Evolutionary conservation across 2,113 vertebrate genomes (phyloP).

Genomic region (Empidonax alnorum): DNA sequence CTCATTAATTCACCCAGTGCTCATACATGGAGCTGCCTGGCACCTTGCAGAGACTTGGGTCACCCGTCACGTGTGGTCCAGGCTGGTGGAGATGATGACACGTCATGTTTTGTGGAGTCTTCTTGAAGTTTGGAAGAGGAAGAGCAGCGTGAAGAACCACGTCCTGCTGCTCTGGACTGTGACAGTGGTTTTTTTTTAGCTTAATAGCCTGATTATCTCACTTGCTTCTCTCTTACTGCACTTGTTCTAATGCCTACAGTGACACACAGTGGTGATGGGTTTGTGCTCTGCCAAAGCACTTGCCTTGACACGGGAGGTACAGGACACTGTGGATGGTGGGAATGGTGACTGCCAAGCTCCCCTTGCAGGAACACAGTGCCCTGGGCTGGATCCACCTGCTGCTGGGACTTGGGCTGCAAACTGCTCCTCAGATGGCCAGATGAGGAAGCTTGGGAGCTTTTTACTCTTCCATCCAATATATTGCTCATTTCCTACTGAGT

Average conservation of each 20-base stretch:
- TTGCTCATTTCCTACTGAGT: neutral
- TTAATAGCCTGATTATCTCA: neutral
- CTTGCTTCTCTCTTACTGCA: neutral
- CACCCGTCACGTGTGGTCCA: neutral
- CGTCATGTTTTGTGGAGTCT: neutral
- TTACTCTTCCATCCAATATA: neutral
- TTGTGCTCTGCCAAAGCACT: constrained; percentile 24
- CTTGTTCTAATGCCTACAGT: constrained; percentile 64
- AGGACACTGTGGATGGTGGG: neutral
- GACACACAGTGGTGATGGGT: constrained; percentile 67
- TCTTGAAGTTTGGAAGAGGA: neutral
- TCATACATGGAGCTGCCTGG: fast-evolving
- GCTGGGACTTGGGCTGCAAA: neutral
- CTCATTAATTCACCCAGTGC: neutral
- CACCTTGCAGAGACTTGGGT: neutral
- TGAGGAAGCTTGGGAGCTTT: neutral
- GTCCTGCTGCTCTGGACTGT: neutral
- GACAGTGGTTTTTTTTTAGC: too few relatives aligned
- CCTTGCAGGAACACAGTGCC: neutral
- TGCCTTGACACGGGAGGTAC: neutral
- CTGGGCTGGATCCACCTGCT: neutral
- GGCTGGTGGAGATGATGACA: neutral
- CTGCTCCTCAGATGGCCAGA: neutral
- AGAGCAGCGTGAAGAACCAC: neutral
- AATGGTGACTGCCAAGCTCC: neutral